A percentile compares a stretch with the other conserved stretches of the same genome.
Evolutionary conservation across 2,888 invertebrate species (phyloP).

Genomic region (Cantharis rufa): DNA sequence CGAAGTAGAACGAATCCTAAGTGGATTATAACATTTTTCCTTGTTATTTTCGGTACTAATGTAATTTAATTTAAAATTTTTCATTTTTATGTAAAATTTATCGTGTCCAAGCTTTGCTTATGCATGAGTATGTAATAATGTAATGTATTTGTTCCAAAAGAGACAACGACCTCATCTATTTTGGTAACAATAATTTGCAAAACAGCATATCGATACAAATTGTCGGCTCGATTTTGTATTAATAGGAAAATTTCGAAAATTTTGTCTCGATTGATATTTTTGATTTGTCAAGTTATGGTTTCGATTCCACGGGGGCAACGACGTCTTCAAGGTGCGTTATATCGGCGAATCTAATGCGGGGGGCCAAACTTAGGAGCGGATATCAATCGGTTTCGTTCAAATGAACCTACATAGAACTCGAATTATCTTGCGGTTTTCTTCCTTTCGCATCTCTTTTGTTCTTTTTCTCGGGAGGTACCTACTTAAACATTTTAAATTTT

Average conservation of each 20-base stretch:
- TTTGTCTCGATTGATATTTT: not conserved
- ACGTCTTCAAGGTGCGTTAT: conserved; percentile 15
- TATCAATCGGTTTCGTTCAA: conserved; percentile 6
- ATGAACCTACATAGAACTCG: conserved; percentile 5
- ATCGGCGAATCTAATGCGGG: conserved; percentile 21
- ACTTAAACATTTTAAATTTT: not conserved
- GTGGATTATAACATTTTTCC: not conserved
- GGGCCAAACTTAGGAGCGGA: conserved; percentile 23
- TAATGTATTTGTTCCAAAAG: not conserved
- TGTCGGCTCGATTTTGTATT: conserved; percentile 1
- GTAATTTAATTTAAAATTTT: not conserved
- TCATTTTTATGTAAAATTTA: not conserved
- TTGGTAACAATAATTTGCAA: conserved; percentile 4
- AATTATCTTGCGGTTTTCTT: conserved; percentile 11
- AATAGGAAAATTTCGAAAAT: not conserved
- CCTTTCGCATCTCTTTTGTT: not conserved
- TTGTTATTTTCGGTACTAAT: not conserved
- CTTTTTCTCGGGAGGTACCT: not conserved
- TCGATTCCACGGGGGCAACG: conserved; percentile 19
- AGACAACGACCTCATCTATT: conserved; percentile 1
- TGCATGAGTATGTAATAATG: not conserved
- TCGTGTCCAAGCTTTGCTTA: not conserved
- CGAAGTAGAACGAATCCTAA: not conserved
- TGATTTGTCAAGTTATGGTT: conserved; percentile 3
- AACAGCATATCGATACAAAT: not conserved